Conservation (phyloP, 2,888 invertebrate genomes). For the Argyresthia albistria region DNA sequence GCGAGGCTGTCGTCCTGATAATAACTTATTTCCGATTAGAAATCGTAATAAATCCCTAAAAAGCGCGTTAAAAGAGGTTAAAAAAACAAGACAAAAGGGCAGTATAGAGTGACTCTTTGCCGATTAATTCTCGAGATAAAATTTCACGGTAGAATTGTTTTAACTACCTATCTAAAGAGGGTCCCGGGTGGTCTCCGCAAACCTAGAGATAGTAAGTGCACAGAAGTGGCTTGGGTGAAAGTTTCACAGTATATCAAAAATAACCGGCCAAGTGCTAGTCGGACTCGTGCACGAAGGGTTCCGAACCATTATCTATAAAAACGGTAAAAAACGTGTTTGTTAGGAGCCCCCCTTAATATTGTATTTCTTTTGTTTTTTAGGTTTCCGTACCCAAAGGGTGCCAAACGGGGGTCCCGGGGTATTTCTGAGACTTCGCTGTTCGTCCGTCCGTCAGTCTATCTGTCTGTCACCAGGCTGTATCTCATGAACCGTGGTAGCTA, state of each 20-base stretch:
- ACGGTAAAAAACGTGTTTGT: too few species aligned
- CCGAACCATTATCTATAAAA: too few species aligned
- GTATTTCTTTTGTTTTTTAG: too few species aligned
- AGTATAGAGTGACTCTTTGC: conserved; percentile 41
- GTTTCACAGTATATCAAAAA: conserved; percentile 5
- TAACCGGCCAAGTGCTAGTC: too few species aligned
- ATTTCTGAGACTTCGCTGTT: too few species aligned
- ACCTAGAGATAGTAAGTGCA: conserved; percentile 19
- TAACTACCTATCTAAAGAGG: conserved; percentile 41
- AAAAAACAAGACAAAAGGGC: conserved; percentile 54
- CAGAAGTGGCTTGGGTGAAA: conserved; percentile 4
- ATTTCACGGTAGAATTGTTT: conserved; percentile 58
- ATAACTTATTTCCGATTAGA: conserved; percentile 56
- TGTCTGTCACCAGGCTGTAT: too few species aligned
- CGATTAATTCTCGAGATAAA: conserved; percentile 69
- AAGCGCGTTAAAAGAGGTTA: conserved; percentile 37
- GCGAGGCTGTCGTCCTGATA: conserved; percentile 12
- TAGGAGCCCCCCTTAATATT: too few species aligned
- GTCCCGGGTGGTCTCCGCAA: conserved; percentile 19
- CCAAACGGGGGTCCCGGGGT: too few species aligned
- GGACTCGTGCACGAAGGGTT: too few species aligned
- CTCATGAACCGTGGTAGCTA: too few species aligned
- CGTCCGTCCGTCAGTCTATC: too few species aligned
- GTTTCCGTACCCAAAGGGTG: too few species aligned
- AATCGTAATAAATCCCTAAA: conserved; percentile 53